Conservation (phyloP, 2,797 vertebrate species). For the Pantherophis alleghaniensis region DNA sequence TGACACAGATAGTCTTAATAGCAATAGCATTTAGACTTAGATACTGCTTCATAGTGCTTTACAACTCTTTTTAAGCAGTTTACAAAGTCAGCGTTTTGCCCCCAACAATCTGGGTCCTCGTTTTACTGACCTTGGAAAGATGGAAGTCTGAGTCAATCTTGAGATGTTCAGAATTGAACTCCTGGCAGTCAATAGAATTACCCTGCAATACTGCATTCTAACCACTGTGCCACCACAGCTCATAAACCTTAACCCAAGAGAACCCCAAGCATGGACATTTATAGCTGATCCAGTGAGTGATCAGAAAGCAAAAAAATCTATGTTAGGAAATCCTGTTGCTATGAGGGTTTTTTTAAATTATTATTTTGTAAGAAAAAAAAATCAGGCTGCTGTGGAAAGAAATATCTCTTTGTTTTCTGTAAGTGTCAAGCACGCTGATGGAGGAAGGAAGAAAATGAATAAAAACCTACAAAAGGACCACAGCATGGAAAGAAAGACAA, state of each 20-base stretch:
- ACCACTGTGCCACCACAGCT: too few relatives aligned
- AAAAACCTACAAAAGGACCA: background rate
- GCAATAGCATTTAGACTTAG: too few relatives aligned
- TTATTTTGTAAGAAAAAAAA: background rate
- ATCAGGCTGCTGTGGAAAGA: background rate
- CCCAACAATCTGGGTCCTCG: too few relatives aligned
- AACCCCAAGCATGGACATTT: background rate
- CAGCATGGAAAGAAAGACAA: background rate
- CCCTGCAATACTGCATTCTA: too few relatives aligned
- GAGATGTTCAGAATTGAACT: too few relatives aligned
- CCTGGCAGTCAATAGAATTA: too few relatives aligned
- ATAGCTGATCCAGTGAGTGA: background rate
- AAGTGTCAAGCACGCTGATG: background rate
- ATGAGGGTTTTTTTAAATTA: background rate
- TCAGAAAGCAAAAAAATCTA: background rate
- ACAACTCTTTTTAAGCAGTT: too few relatives aligned
- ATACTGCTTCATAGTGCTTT: too few relatives aligned
- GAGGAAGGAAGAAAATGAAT: background rate
- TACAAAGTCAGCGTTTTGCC: too few relatives aligned
- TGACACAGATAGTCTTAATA: too few relatives aligned
- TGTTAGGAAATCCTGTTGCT: background rate
- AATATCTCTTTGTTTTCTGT: background rate
- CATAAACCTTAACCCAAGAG: background rate
- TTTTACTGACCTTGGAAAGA: too few relatives aligned
- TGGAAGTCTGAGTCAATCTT: too few relatives aligned